Percentiles rank a stretch among this genome's conserved stretches.
phyloP scores from a whole-genome alignment of 2,797 vertebrate genomes.

The Myiotriccus ornatus region DNA sequence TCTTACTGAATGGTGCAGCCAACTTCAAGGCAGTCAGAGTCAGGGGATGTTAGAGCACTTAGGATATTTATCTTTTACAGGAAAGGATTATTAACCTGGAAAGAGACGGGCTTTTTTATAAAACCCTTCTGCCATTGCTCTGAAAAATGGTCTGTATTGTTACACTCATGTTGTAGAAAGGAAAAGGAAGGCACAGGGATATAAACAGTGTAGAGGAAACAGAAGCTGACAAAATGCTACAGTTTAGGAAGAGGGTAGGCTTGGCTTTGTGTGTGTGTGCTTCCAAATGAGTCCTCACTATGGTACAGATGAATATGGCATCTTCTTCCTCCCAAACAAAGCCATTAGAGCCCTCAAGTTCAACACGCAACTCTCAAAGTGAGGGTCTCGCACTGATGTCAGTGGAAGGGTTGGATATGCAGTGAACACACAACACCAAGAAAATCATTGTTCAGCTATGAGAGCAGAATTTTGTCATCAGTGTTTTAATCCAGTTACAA shows the following conservation, averaged over 20 bases:
- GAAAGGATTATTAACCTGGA: background rate
- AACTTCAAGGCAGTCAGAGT: background rate
- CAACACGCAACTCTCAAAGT: rapidly evolving
- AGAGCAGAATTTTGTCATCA: background rate
- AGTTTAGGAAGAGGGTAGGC: background rate
- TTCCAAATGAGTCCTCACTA: background rate
- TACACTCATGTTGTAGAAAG: background rate
- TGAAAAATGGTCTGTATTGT: background rate
- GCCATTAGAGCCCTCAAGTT: background rate
- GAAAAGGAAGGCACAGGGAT: background rate
- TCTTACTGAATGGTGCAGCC: background rate
- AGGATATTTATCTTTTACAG: background rate
- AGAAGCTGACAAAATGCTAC: background rate
- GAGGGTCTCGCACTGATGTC: background rate
- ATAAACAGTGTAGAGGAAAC: background rate
- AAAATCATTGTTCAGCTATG: background rate
- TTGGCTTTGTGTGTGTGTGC: background rate
- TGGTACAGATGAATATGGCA: background rate
- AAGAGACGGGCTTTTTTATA: background rate
- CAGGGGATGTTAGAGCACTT: background rate
- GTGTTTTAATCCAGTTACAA: background rate
- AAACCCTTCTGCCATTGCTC: background rate
- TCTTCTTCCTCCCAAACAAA: background rate
- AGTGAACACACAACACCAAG: background rate
- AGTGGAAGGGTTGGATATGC: background rate